Evolutionary conservation across 2,797 vertebrate genomes (phyloP).

Genomic region (Euphonia xanthogaster): DNA sequence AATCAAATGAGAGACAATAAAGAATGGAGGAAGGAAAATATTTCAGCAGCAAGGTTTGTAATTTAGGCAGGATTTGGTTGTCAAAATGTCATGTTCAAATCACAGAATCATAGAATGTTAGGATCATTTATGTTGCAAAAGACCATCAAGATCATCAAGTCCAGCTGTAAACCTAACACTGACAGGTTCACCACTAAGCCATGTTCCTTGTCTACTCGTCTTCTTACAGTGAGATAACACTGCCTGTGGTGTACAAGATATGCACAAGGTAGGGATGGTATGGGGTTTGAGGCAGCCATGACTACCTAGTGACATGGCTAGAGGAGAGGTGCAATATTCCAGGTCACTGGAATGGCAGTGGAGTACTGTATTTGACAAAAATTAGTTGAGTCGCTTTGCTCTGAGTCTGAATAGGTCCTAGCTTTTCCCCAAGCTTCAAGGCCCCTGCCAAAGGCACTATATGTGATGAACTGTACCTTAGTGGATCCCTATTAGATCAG

Average conservation of each 20-base stretch:
- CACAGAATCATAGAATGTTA: background rate
- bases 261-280: background rate
- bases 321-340: background rate
- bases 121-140: background rate
- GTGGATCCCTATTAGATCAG: background rate
- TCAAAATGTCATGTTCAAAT: background rate
- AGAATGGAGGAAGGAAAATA: background rate
- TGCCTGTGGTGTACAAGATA: background rate
- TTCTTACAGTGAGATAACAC: background rate
- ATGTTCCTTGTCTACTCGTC: accelerated
- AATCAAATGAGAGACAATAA: background rate
- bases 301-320: background rate
- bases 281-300: background rate
- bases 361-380: background rate
- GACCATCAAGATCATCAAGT: background rate
- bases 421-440: background rate
- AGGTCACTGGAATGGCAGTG: background rate
- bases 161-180: background rate
- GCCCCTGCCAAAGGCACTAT: background rate
- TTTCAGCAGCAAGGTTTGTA: background rate
- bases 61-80: background rate
- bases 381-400: background rate
- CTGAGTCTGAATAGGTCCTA: background rate
- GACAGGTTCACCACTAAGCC: background rate
- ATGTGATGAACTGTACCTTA: background rate